Evolutionary conservation across 2,888 invertebrate genomes (phyloP), one percentile per base, ranked within the genome.

Genomic region (Melipona beecheii): DNA sequence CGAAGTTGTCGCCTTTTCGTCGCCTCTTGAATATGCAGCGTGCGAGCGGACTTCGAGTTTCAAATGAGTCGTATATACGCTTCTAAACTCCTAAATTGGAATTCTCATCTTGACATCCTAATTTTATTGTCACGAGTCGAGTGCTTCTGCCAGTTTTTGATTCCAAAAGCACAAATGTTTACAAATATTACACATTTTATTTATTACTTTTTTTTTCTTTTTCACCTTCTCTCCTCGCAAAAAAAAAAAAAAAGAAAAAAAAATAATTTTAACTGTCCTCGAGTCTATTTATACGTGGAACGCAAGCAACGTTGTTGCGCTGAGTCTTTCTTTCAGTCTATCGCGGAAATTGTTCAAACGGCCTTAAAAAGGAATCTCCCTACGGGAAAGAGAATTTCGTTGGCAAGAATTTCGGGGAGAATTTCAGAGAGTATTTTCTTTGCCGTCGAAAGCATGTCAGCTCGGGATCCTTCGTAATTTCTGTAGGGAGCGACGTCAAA

Each of bases 21-120:
- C n/a, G 36, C 76, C 85, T 78, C 65, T 72, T 84, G 77, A 84
- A 85, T 85, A 85, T 85, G 81, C 85, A 85, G 21, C 2, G 43
- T 31, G 58, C 56, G 49, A 24, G 36, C n/a, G 50, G 21, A 58
- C 71, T 49, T 70, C 43, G 62, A 71, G 43, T 69, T 73, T 64
- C 73, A 84, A 71, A 19, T 15, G 58, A 36, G 36, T 50, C 71
- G 17, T 17, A 54, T 50, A 36, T 52, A 58, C 36, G n/a, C 27
- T 31, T 56, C 36, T 31, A n/a, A 52, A 52, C n/a, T 36, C 13
- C 15, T 36, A n/a, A 64, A 64, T 52, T 60, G 50, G 21, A 21
- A 19, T 15, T 68, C 21, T 21, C 31, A 21, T 31, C 21, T 49
- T n/a, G 11, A 66, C n/a, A 15, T 43, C 13, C 13, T 65, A n/a